A percentile compares a stretch with the other conserved stretches of the same genome.
phyloP scores from a whole-genome alignment of 1,140 invertebrate species.

The Phortica variegata region DNA sequence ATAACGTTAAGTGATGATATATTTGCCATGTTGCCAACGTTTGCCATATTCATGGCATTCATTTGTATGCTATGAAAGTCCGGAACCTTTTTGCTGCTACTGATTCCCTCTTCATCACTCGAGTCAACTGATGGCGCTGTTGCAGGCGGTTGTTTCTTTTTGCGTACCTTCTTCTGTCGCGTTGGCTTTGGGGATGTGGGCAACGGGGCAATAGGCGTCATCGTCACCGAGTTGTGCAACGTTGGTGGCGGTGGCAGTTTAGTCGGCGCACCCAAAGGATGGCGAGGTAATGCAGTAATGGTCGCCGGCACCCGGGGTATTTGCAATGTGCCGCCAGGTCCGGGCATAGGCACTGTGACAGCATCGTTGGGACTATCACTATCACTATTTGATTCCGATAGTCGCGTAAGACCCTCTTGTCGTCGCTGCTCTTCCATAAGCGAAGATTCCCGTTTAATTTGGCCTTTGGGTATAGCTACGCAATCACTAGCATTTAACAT shows the following conservation, averaged over 20 bases:
- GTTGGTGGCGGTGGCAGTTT: slow-evolving; percentile 1
- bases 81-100: slow-evolving; percentile 7
- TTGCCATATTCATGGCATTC: slow-evolving; percentile 9
- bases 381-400: slow-evolving; percentile 8
- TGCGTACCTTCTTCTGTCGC: slow-evolving; percentile 36
- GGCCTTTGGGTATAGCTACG: slow-evolving; percentile 28
- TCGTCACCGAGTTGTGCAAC: slow-evolving; percentile 21
- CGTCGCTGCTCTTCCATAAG: slow-evolving; percentile 27
- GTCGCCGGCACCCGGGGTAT: slow-evolving; percentile 46
- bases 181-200: slow-evolving; percentile 34
- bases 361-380: slow-evolving; percentile 25
- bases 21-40: background rate
- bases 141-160: slow-evolving; percentile 27
- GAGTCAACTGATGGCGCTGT: slow-evolving; percentile 28
- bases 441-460: slow-evolving; percentile 36
- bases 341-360: slow-evolving; percentile 28
- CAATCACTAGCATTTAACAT: slow-evolving; percentile 19
- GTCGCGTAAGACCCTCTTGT: slow-evolving; percentile 20
- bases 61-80: slow-evolving; percentile 21
- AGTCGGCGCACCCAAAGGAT: slow-evolving; percentile 14
- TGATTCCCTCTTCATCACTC: slow-evolving; percentile 49
- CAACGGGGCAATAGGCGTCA: slow-evolving; percentile 35
- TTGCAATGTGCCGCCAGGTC: slow-evolving; percentile 36
- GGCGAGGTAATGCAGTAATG: slow-evolving; percentile 34
- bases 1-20: too few relatives aligned